Conservation (phyloP, 2,113 vertebrate genomes). For the Paradoxurus hermaphroditus region DNA sequence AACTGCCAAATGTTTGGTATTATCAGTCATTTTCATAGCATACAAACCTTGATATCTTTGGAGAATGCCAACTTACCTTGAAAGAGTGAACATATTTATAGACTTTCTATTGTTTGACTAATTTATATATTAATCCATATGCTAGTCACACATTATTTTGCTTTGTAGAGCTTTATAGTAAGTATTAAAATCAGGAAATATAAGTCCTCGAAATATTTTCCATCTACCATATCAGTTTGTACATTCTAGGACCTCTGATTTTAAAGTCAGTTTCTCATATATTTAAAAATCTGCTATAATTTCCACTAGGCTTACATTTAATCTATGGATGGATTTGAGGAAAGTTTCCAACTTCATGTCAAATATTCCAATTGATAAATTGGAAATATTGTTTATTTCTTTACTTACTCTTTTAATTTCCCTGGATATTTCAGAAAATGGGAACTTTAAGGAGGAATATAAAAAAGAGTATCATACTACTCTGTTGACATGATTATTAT, state of each 20-base stretch:
- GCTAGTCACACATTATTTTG: not conserved
- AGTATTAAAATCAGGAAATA: not conserved
- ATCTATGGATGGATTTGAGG: not conserved
- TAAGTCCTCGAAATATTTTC: not conserved
- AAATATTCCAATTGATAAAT: not conserved
- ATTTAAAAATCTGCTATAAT: not conserved
- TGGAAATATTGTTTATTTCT: not conserved
- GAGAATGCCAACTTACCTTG: not conserved
- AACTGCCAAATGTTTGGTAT: not conserved
- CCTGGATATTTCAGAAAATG: not conserved
- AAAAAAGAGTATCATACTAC: not conserved
- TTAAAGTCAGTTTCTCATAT: not conserved
- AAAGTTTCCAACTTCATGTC: not conserved
- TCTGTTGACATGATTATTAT: not conserved
- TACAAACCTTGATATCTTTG: not conserved
- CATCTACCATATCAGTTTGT: not conserved
- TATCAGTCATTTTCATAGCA: not conserved
- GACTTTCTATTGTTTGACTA: not conserved
- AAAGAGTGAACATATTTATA: not conserved
- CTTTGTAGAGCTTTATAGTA: not conserved
- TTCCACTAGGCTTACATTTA: not conserved
- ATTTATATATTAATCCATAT: not conserved
- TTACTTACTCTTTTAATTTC: not conserved
- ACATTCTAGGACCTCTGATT: not conserved
- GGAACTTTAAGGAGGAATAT: not conserved